phyloP scores from a whole-genome alignment of 2,797 vertebrate genomes.

The Sarcophilus harrisii region DNA sequence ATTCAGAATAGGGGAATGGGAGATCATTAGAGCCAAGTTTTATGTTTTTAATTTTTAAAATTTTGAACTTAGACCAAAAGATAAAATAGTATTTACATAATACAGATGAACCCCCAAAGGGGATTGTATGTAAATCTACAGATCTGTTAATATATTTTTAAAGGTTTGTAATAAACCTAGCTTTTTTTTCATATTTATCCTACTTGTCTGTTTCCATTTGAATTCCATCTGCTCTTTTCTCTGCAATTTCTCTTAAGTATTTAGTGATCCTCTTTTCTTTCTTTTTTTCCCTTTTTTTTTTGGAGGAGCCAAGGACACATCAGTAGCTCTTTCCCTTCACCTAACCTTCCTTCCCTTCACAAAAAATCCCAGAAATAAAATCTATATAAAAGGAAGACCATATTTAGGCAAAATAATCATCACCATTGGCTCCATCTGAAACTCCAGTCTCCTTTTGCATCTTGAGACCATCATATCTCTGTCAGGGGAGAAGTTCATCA shows the following conservation, averaged over 20 bases:
- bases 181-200: background rate
- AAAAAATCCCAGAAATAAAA: background rate
- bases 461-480: accelerated
- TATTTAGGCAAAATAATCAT: background rate
- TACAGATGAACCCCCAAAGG: background rate
- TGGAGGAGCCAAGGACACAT: background rate
- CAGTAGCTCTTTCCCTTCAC: background rate
- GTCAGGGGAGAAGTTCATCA: background rate
- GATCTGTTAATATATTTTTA: background rate
- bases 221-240: background rate
- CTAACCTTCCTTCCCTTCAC: background rate
- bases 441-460: background rate
- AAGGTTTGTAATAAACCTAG: background rate
- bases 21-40: background rate
- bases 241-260: background rate
- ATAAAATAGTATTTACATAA: background rate
- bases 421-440: accelerated
- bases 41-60: background rate
- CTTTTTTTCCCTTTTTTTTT: background rate
- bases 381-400: background rate
- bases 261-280: background rate
- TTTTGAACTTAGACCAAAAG: background rate
- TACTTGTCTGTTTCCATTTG: background rate
- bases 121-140: background rate
- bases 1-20: background rate